These are phyloP conservation scores for Empidonax traillii DNA, from an alignment of 2,113 vertebrate species.

Conservation along the genomic window DNA sequence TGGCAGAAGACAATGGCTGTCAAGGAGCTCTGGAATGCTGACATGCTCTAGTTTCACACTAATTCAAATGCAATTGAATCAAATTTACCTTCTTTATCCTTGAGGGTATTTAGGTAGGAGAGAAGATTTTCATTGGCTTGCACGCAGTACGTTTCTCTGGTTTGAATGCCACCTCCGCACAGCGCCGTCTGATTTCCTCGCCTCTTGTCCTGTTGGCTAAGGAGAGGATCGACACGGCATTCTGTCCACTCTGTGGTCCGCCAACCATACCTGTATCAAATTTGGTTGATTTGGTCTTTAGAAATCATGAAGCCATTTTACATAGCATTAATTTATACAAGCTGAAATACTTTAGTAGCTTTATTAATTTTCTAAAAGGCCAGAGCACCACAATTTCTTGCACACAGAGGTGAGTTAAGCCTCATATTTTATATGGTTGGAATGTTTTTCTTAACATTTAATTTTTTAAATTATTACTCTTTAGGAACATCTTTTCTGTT, in stretches of 20 bases:
- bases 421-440: not conserved
- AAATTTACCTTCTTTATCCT: conserved; percentile 86
- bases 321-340: not conserved
- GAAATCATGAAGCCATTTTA: not conserved
- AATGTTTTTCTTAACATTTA: not conserved
- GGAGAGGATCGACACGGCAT: conserved; percentile 88
- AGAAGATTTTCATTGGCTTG: conserved; percentile 86
- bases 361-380: not conserved
- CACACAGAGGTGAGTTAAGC: not conserved
- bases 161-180: conserved; percentile 93
- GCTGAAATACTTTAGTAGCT: not conserved
- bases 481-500: not conserved
- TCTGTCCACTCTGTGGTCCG: conserved; percentile 92
- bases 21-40: not conserved
- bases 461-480: not conserved
- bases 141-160: conserved; percentile 88
- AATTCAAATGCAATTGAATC: not conserved
- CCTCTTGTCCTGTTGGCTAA: conserved; percentile 93
- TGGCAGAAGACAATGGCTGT: not conserved
- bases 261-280: conserved; percentile 84
- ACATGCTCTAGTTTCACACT: not conserved
- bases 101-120: conserved; percentile 77
- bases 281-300: not conserved
- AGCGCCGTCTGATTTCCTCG: conserved; percentile 89
- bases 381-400: not conserved